A percentile compares a stretch with the other conserved stretches of the same genome.
phyloP scores from a whole-genome alignment of 2,797 vertebrate genomes.

The Argya squamiceps region DNA sequence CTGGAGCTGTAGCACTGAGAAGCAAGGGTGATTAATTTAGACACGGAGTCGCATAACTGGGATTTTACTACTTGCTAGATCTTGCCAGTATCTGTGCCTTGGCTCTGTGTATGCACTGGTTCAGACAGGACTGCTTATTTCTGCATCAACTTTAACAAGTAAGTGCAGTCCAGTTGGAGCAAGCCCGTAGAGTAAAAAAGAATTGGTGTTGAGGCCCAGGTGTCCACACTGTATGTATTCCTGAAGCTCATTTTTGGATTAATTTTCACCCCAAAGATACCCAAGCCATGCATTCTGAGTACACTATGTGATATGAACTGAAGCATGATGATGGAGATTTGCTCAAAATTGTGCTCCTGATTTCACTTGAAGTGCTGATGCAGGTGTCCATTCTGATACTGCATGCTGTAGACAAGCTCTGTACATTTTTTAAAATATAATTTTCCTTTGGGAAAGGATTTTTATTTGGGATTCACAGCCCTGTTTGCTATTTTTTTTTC shows the following conservation, averaged over 20 bases:
- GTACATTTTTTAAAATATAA: accelerated
- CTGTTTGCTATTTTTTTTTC: background rate
- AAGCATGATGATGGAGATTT: background rate
- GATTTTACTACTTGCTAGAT: background rate
- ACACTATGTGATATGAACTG: background rate
- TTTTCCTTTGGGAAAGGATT: background rate
- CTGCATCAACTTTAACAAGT: background rate
- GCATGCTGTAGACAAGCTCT: background rate
- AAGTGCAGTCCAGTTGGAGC: background rate
- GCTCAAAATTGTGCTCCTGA: background rate
- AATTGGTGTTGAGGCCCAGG: background rate
- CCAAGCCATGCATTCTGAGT: background rate
- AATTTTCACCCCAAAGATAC: background rate
- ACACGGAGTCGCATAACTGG: accelerated
- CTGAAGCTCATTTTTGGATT: background rate
- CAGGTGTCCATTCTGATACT: background rate
- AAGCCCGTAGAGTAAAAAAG: background rate
- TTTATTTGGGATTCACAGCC: background rate
- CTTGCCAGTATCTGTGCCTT: background rate
- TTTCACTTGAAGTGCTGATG: background rate
- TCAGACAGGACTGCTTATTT: background rate
- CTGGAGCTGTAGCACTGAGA: background rate
- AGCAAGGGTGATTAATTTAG: background rate
- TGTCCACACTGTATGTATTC: background rate
- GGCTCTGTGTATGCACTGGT: background rate